These are phyloP conservation scores for Buceros bicornis DNA, from an alignment of 2,797 vertebrate genomes.

Conservation along the genomic window DNA sequence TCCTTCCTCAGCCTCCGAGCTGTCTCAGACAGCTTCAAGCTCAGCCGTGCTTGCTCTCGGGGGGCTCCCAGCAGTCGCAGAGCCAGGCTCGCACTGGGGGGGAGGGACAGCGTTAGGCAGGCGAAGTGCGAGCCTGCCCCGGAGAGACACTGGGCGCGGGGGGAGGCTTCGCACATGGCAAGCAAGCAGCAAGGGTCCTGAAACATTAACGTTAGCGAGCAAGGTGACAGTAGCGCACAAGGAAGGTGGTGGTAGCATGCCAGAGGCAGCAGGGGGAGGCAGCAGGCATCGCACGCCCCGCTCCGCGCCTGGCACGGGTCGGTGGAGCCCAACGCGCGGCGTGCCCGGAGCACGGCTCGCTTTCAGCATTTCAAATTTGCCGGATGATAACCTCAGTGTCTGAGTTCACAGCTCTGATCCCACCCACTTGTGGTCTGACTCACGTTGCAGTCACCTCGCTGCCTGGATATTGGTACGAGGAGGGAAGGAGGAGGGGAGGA, in stretches of 20 bases:
- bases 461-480: constrained; percentile 15
- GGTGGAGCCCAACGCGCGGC: rapidly evolving
- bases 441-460: constrained; percentile 39
- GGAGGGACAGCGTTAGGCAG: rapidly evolving
- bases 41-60: background rate
- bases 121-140: background rate
- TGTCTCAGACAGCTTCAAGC: background rate
- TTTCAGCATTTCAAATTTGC: constrained; percentile 29
- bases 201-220: background rate
- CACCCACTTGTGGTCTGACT: constrained; percentile 64
- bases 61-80: background rate
- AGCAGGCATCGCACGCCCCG: background rate
- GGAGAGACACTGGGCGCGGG: background rate
- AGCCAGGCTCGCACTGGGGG: background rate
- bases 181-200: background rate
- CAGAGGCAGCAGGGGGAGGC: background rate
- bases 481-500: background rate
- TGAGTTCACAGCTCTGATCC: constrained; percentile 18
- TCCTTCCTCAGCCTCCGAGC: background rate
- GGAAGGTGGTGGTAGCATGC: background rate
- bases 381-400: constrained; percentile 19
- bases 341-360: rapidly evolving
- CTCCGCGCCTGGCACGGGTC: background rate
- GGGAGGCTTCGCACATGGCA: background rate
- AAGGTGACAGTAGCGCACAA: background rate